Percentiles rank a stretch among this genome's conserved stretches.
These are phyloP conservation scores for Aproaerema taeniolella DNA, from an alignment of 2,888 invertebrate genomes.

Conservation along the genomic window DNA sequence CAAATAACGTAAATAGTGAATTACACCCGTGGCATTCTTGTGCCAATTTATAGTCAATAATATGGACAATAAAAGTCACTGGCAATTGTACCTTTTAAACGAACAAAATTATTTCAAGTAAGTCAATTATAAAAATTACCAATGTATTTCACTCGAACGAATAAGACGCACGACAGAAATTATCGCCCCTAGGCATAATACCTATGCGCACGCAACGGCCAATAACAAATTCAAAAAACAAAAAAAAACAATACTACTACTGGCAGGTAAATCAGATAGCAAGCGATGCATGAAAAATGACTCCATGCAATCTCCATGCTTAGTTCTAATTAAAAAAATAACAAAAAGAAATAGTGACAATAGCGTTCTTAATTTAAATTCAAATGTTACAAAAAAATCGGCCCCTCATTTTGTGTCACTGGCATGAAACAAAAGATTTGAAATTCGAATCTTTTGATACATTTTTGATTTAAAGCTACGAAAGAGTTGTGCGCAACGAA, in stretches of 20 bases:
- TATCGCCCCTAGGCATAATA: constrained; percentile 30
- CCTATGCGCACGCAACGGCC: constrained; percentile 32
- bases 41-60: too few relatives aligned
- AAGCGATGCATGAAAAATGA: constrained; percentile 77
- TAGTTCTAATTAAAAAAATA: constrained; percentile 66
- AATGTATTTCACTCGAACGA: constrained; percentile 22
- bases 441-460: constrained; percentile 67
- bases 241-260: constrained; percentile 38
- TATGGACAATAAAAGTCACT: constrained; percentile 7
- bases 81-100: constrained; percentile 8
- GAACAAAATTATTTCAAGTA: constrained; percentile 26
- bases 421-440: constrained; percentile 44
- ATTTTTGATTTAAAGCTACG: constrained; percentile 65
- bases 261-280: constrained; percentile 71
- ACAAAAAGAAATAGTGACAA: constrained; percentile 49
- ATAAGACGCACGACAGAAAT: constrained; percentile 26
- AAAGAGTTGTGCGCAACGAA: constrained; percentile 50
- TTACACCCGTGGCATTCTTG: too few relatives aligned
- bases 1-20: too few relatives aligned
- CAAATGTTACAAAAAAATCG: constrained; percentile 56
- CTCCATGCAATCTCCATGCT: constrained; percentile 57
- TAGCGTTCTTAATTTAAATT: constrained; percentile 60
- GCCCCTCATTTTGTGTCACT: constrained; percentile 51
- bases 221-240: constrained; percentile 21
- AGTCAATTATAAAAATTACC: constrained; percentile 37